Base-by-base conservation (phyloP, 1,140 invertebrate species). In the Danaus plexippus region DNA sequence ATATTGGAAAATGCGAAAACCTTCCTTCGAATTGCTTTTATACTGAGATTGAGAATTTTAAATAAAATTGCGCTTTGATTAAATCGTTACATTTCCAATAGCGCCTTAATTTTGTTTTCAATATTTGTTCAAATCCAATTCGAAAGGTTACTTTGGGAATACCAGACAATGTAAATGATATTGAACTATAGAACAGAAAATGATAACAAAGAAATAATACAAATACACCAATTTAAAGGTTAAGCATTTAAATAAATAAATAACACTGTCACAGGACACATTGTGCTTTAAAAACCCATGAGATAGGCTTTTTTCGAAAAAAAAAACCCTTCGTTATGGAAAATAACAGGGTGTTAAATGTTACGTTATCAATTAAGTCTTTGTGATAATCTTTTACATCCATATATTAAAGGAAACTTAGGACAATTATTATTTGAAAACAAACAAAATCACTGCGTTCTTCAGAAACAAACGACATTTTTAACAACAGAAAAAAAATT, bases 41-140 rank as follows among this genome's bases (percentile, higher is more conserved):
- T 64, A 64, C 62, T 58, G 59, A 57, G 45, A 52, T 61, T 50
- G 59, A 64, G 61, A 72, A 65, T 69, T 57, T 66, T 64, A 61
- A 61, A 67, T 62, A 59, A 67, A 61, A 66, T 66, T 51, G 62
- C 57, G 53, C 63, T 66, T 62, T 69, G 71, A 74, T 67, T 64
- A 69, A 70, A 70, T 58, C 63, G 64, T 69, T 66, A 57, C 63
- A 57, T 61, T 47, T 47, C 57, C 51, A 64, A 68, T 66, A 60
- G 63, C 55, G 57, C 53, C 49, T 41, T 47, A 54, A 57, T 56
- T 45, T 57, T 54, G 47, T 49, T 63, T 63, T 55, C 58, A 61
- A 63, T 65, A 64, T 68, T 58, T 53, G 43, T 41, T 48, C 44
- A 52, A 65, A 63, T 63, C 60, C 58, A 50, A 11, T 48, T 11